Percentiles rank a stretch among this genome's conserved stretches.
These are phyloP conservation scores for Parotocinclus haroldoi DNA, from an alignment of 2,797 vertebrate species.

Conservation along the genomic window DNA sequence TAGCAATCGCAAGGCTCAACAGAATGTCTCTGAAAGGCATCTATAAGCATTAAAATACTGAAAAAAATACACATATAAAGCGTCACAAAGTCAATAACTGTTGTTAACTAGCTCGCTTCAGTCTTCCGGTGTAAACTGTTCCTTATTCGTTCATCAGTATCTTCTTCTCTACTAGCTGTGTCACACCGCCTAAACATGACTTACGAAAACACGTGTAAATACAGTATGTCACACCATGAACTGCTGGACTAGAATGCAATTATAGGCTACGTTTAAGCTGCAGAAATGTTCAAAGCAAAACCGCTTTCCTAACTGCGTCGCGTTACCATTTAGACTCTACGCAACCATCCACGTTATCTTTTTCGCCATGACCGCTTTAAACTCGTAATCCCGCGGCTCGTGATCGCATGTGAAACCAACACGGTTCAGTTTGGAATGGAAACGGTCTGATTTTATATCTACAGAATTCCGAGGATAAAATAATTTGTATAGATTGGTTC, in stretches of 20 bases:
- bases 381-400: background rate
- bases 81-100: slow-evolving; percentile 49
- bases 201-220: slow-evolving; percentile 30
- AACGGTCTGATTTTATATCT: background rate
- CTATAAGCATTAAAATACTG: slow-evolving; percentile 52
- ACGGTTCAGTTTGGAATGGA: background rate
- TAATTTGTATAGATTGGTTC: background rate
- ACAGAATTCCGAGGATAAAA: background rate
- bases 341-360: background rate
- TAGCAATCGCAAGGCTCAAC: slow-evolving; percentile 20
- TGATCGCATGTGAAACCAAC: no score
- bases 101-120: slow-evolving; percentile 41
- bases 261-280: slow-evolving; percentile 27
- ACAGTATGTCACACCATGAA: slow-evolving; percentile 42
- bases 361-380: background rate
- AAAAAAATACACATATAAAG: slow-evolving; percentile 44
- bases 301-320: slow-evolving; percentile 3
- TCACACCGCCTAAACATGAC: slow-evolving; percentile 21
- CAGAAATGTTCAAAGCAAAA: slow-evolving; percentile 27
- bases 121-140: slow-evolving; percentile 20
- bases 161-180: background rate
- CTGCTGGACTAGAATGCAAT: slow-evolving; percentile 41
- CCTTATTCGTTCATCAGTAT: slow-evolving; percentile 6
- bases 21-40: slow-evolving; percentile 47
- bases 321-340: background rate